Conservation (phyloP, 2,113 vertebrate genomes). For the Nothobranchius kuhntae region DNA sequence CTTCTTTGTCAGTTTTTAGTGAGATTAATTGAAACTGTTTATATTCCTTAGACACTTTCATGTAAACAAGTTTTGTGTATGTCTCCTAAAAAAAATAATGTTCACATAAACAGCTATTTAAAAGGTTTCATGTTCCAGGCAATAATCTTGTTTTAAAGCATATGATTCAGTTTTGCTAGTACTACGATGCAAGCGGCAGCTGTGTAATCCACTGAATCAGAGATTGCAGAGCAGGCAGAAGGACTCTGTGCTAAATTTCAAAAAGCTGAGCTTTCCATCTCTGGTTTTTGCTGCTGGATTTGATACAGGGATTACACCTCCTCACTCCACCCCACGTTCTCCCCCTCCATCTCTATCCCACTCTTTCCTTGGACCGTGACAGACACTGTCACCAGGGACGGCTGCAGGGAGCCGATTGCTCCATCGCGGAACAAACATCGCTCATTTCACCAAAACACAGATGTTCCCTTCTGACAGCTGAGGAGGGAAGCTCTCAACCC, state of each 20-base stretch:
- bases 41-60: background rate
- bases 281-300: slow-evolving; percentile 55
- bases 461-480: slow-evolving; percentile 68
- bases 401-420: slow-evolving; percentile 66
- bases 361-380: slow-evolving; percentile 62
- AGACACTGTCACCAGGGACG: slow-evolving; percentile 65
- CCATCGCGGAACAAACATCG: slow-evolving; percentile 52
- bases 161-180: slow-evolving; percentile 51
- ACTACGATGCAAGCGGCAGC: slow-evolving; percentile 25
- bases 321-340: background rate
- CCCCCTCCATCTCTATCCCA: slow-evolving; percentile 50
- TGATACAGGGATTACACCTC: slow-evolving; percentile 66
- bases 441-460: slow-evolving; percentile 64
- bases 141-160: slow-evolving; percentile 51
- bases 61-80: background rate
- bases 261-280: slow-evolving; percentile 48
- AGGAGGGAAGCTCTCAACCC: slow-evolving; percentile 60
- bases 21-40: too few species aligned
- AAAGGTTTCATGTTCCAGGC: slow-evolving; percentile 25
- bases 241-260: slow-evolving; percentile 22
- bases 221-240: slow-evolving; percentile 29
- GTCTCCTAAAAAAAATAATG: slow-evolving; percentile 22
- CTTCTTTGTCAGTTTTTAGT: too few species aligned
- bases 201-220: slow-evolving; percentile 57
- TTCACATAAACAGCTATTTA: slow-evolving; percentile 28